A percentile compares a stretch with the other conserved stretches of the same genome.
Evolutionary conservation across 2,888 invertebrate genomes (phyloP).

Genomic region (Scotopteryx bipunctaria): DNA sequence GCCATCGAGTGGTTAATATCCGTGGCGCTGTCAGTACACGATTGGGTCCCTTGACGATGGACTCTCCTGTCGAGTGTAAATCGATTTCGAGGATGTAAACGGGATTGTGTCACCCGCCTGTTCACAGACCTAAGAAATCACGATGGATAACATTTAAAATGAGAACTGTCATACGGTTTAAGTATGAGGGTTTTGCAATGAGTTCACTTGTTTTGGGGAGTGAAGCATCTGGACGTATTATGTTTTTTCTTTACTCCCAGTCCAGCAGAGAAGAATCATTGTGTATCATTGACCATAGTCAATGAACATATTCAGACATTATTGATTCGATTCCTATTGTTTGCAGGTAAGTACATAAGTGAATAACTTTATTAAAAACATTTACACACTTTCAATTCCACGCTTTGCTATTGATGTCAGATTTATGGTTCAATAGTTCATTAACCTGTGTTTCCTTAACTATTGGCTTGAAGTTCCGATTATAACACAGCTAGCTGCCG

Average conservation of each 20-base stretch:
- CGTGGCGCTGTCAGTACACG: slow-evolving; percentile 69
- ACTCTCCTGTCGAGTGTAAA: slow-evolving; percentile 70
- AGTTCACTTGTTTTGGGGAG: no score
- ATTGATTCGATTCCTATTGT: no score
- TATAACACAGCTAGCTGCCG: no score
- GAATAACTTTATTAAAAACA: neutral
- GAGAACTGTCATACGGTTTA: no score
- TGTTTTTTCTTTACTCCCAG: no score
- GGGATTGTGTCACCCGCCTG: slow-evolving; percentile 24
- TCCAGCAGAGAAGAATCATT: no score
- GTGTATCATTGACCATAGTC: no score
- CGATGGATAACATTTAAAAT: neutral
- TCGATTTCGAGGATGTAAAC: slow-evolving; percentile 61
- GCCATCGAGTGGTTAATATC: slow-evolving; percentile 79
- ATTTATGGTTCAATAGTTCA: neutral
- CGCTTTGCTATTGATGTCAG: neutral
- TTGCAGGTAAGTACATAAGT: neutral
- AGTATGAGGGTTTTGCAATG: no score
- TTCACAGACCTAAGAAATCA: slow-evolving; percentile 3
- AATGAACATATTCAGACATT: no score
- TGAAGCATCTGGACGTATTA: no score
- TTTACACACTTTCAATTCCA: neutral
- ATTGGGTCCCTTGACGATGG: slow-evolving; percentile 63
- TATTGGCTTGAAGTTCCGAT: no score
- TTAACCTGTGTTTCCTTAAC: neutral